A percentile compares a stretch with the other conserved stretches of the same genome.
These are phyloP conservation scores for Scaptomyza pallida DNA, from an alignment of 1,140 invertebrate species.

Conservation along the genomic window DNA sequence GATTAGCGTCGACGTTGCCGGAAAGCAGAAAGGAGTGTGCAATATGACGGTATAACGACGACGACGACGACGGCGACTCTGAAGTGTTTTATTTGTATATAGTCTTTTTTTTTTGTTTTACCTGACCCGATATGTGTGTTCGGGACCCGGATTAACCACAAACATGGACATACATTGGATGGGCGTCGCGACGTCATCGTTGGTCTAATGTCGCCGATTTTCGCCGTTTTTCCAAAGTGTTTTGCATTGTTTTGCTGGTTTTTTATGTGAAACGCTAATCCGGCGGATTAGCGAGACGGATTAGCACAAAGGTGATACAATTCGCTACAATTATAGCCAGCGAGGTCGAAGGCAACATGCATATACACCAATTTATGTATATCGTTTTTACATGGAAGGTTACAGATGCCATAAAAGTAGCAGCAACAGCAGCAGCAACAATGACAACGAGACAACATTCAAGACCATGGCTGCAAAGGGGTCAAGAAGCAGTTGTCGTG, in stretches of 20 bases:
- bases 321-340: slow-evolving; percentile 65
- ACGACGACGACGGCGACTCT: slow-evolving; percentile 16
- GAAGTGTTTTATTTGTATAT: slow-evolving; percentile 41
- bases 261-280: slow-evolving; percentile 77
- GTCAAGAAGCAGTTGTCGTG: slow-evolving; percentile 54
- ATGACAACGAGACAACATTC: slow-evolving; percentile 16
- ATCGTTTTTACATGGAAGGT: slow-evolving; percentile 70
- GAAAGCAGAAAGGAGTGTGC: slow-evolving; percentile 73
- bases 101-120: slow-evolving; percentile 38
- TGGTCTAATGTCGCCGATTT: slow-evolving; percentile 54
- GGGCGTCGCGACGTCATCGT: slow-evolving; percentile 42
- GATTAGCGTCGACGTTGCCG: slow-evolving; percentile 73
- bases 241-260: slow-evolving; percentile 60
- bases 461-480: slow-evolving; percentile 50
- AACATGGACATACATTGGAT: slow-evolving; percentile 5
- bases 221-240: slow-evolving; percentile 62
- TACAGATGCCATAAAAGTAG: slow-evolving; percentile 56
- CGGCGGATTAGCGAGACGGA: slow-evolving; percentile 72
- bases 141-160: slow-evolving; percentile 68
- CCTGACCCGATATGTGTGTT: slow-evolving; percentile 33
- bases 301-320: slow-evolving; percentile 79
- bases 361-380: no score
- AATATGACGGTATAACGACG: slow-evolving; percentile 40
- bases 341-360: slow-evolving; percentile 60
- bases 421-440: slow-evolving; percentile 1